Conservation (phyloP, 2,797 vertebrate species). For the Microctenopoma steveboyesi region DNA sequence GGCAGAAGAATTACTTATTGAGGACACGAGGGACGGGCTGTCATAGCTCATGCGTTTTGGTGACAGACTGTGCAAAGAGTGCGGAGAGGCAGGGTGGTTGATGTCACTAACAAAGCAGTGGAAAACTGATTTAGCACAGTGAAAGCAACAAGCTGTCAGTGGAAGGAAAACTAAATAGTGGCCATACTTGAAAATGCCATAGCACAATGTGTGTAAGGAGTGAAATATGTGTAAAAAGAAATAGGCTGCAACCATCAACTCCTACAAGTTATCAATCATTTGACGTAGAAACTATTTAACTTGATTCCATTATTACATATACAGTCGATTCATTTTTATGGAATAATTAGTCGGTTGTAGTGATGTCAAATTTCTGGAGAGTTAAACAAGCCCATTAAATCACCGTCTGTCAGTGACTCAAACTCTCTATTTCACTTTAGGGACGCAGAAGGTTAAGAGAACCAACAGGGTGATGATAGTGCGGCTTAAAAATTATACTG, state of each 20-base stretch:
- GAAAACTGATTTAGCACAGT: constrained; percentile 51
- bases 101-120: constrained; percentile 44
- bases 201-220: background rate
- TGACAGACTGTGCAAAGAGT: constrained; percentile 16
- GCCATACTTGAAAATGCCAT: constrained; percentile 38
- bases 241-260: background rate
- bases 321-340: too few relatives aligned
- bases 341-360: too few relatives aligned
- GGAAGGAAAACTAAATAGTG: constrained; percentile 19
- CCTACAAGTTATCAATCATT: too few relatives aligned
- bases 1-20: constrained; percentile 71
- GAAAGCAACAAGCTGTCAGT: constrained; percentile 1
- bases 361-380: too few relatives aligned
- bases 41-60: constrained; percentile 30
- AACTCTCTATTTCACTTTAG: background rate
- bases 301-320: too few relatives aligned
- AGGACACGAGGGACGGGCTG: constrained; percentile 49
- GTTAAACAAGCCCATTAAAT: too few relatives aligned
- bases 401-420: background rate
- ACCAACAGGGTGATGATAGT: constrained; percentile 4
- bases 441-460: constrained; percentile 8
- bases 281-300: too few relatives aligned
- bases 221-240: background rate
- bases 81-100: constrained; percentile 5
- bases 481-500: constrained; percentile 12